Conservation (phyloP, 2,888 invertebrate species). For the Taphrorychus bicolor region DNA sequence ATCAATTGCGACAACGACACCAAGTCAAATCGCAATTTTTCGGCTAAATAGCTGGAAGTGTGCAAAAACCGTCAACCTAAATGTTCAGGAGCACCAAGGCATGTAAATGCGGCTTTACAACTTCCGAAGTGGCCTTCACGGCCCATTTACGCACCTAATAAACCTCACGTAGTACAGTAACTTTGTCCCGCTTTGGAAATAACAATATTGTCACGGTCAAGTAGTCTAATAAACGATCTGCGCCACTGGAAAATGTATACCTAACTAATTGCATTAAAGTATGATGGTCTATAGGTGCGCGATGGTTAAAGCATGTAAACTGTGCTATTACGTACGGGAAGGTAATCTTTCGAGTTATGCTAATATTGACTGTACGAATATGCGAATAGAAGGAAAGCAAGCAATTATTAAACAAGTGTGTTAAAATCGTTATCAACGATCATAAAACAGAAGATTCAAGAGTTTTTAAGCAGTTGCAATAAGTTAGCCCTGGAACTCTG, state of each 20-base stretch:
- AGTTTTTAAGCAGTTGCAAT: no score
- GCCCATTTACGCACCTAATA: constrained; percentile 20
- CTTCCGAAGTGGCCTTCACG: constrained; percentile 20
- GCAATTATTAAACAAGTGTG: neutral
- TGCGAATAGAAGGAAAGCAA: neutral
- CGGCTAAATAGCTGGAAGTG: neutral
- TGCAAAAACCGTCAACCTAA: neutral
- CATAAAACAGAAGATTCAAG: neutral
- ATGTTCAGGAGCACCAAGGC: neutral
- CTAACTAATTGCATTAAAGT: constrained; percentile 1
- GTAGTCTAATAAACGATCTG: constrained; percentile 2
- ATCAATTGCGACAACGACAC: neutral
- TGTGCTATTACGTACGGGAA: neutral
- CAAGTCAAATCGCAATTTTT: neutral
- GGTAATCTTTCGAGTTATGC: neutral
- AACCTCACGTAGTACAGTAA: neutral
- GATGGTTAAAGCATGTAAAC: constrained; percentile 2
- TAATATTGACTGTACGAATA: neutral
- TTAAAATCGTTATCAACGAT: neutral
- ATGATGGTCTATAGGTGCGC: neutral
- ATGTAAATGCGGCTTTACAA: constrained; percentile 8
- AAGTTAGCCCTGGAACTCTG: no score
- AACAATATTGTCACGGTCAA: constrained; percentile 15
- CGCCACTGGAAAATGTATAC: neutral
- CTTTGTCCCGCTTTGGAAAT: constrained; percentile 1